Conservation (phyloP, 1,140 invertebrate genomes). For the Zelostemma sp. region DNA sequence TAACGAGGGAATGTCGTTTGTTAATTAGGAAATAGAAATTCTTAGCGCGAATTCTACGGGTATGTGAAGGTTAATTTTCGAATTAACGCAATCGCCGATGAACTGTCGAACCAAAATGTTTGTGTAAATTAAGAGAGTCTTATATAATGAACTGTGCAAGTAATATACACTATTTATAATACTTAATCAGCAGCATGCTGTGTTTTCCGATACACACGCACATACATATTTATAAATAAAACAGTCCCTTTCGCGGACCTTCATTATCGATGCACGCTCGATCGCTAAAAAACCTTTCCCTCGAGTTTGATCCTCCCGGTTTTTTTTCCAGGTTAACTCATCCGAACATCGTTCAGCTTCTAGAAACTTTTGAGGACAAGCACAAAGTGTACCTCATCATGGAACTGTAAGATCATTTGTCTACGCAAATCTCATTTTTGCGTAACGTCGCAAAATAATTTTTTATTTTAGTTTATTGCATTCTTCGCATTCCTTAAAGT, state of each 20-base stretch:
- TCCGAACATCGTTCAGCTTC: slow-evolving; percentile 97
- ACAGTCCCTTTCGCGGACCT: slow-evolving; percentile 2
- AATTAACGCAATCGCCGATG: too few relatives aligned
- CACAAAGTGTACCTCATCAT: slow-evolving; percentile 98
- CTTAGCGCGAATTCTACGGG: too few relatives aligned
- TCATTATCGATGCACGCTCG: slow-evolving; percentile 20
- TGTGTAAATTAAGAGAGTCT: neutral
- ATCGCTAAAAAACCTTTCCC: neutral
- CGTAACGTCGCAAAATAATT: too few relatives aligned
- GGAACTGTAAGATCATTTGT: slow-evolving; percentile 89
- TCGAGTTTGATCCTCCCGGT: neutral
- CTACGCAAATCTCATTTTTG: too few relatives aligned
- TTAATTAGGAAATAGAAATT: neutral
- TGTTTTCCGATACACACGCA: slow-evolving; percentile 20
- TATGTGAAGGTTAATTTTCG: too few relatives aligned
- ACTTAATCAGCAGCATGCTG: slow-evolving; percentile 4
- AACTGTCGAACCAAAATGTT: too few relatives aligned
- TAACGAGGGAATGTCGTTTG: too few relatives aligned
- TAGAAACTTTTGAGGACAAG: slow-evolving; percentile 99
- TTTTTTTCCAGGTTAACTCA: slow-evolving; percentile 89
- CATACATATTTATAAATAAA: slow-evolving; percentile 20
- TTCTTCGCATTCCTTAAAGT: too few relatives aligned
- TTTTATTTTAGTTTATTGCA: too few relatives aligned
- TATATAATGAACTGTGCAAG: neutral
- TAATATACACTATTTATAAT: slow-evolving; percentile 2